A percentile compares a stretch with the other conserved stretches of the same genome.
Evolutionary conservation across 2,113 vertebrate genomes (phyloP).

Genomic region (Anhinga rufa): DNA sequence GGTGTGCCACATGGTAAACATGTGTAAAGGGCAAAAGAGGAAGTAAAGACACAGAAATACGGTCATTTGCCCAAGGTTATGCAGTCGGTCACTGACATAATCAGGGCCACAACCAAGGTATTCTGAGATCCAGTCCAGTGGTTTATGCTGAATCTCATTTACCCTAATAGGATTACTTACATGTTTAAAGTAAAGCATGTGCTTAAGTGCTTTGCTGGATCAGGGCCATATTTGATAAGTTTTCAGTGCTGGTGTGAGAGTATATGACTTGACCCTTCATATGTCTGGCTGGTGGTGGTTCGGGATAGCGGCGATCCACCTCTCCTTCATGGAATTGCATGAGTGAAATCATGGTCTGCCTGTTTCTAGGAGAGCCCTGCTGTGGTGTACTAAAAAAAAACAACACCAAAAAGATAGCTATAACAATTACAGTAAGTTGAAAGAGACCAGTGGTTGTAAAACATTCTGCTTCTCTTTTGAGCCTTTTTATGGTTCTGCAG

Average conservation of each 20-base stretch:
- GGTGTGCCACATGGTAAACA: not conserved
- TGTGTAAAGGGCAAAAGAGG: not conserved
- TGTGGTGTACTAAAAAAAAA: not conserved
- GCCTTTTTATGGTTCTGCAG: conserved; percentile 60
- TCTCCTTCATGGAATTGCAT: not conserved
- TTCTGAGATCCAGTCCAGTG: conserved; percentile 45
- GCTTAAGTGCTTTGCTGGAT: conserved; percentile 62
- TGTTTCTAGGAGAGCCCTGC: conserved; percentile 3
- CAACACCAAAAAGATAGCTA: not conserved
- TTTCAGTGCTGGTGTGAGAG: conserved; percentile 27
- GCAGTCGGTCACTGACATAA: not conserved
- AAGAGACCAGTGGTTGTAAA: conserved; percentile 52
- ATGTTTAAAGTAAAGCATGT: conserved; percentile 62
- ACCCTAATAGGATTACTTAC: conserved; percentile 58
- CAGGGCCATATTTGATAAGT: conserved; percentile 60
- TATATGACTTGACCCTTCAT: not conserved
- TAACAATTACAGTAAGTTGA: conserved; percentile 39
- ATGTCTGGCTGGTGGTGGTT: not conserved
- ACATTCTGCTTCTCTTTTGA: conserved; percentile 47
- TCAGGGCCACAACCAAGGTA: conserved; percentile 23
- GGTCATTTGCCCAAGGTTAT: conserved; percentile 11
- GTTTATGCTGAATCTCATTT: conserved; percentile 60
- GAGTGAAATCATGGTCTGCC: not conserved
- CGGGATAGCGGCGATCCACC: not conserved
- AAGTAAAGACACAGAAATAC: not conserved